Percentiles rank a stretch among this genome's conserved stretches.
Evolutionary conservation across 2,888 invertebrate genomes (phyloP).

Genomic region (Mimas tiliae): DNA sequence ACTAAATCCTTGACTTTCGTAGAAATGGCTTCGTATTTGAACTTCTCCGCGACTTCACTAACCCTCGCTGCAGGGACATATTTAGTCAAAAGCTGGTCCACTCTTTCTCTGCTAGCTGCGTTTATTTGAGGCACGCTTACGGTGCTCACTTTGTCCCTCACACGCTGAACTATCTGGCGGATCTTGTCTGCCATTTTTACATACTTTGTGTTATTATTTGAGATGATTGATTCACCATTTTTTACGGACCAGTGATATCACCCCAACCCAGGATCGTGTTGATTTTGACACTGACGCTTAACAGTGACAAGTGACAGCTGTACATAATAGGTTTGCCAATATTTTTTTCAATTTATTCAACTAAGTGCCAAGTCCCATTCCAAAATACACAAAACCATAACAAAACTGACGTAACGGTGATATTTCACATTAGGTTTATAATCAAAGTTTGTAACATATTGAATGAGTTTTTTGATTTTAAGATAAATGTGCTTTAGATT

Average conservation of each 20-base stretch:
- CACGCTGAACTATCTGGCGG: conserved; percentile 65
- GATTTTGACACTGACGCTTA: conserved; percentile 34
- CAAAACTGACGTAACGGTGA: too few relatives aligned
- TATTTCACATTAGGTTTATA: too few relatives aligned
- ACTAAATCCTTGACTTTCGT: conserved; percentile 78
- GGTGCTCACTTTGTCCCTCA: conserved; percentile 68
- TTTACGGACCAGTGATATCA: conserved; percentile 17
- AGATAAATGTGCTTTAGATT: too few relatives aligned
- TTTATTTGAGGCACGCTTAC: conserved; percentile 60
- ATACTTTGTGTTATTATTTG: conserved; percentile 52
- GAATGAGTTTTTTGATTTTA: too few relatives aligned
- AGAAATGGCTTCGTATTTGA: conserved; percentile 64
- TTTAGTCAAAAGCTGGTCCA: conserved; percentile 69
- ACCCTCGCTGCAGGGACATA: conserved; percentile 69
- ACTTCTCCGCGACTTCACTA: conserved; percentile 68
- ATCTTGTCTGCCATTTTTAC: conserved; percentile 76
- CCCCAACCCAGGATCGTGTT: background rate
- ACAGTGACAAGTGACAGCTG: background rate
- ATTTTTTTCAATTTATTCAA: too few relatives aligned
- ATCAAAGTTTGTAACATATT: too few relatives aligned
- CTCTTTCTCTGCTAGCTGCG: conserved; percentile 60
- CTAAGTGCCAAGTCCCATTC: too few relatives aligned
- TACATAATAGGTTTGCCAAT: background rate
- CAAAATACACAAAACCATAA: too few relatives aligned
- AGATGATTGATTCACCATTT: conserved; percentile 33